Evolutionary conservation across 2,888 invertebrate species (phyloP), one percentile per base, ranked within the genome.

Genomic region (Laspeyria flexula): DNA sequence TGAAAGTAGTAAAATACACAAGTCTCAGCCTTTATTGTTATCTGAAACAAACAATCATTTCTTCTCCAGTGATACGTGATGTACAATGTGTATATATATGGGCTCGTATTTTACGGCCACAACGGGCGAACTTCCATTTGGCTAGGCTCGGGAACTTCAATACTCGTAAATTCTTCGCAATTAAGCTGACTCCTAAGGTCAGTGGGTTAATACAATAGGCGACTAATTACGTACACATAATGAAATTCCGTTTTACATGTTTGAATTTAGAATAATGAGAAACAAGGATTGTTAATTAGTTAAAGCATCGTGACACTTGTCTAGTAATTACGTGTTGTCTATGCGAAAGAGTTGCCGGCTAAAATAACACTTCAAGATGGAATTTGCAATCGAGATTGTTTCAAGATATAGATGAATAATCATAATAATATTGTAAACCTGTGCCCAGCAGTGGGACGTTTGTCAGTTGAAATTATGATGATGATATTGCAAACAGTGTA

Each of bases 91-190:
- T 39, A 44, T n/a, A 31, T 38, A 13, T 21, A 12, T 35, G 18
- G 11, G 15, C 30, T 29, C 5, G 31, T 15, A 55, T 43, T 65
- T 62, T 56, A 65, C 44, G 39, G 43, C 27, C 38, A 42, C 47
- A 51, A 45, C 55, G 52, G 45, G 50, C 49, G 35, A 11, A 41
- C 44, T 61, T 57, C 69, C 63, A 69, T 63, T 67, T 60, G 53
- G 65, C 69, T 43, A 43, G 46, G 47, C 55, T 15, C 15, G 46
- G 46, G 53, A 34, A 46, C 62, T 60, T 60, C 65, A 63, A 73
- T 67, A 65, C 55, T 69, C 67, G 61, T 73, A 73, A 73, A 73
- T 75, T 73, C 60, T 68, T 72, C 53, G 65, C 60, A 69, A 72
- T 67, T 60, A 67, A 67, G 61, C 73, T 50, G 55, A 65, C 55